phyloP scores from a whole-genome alignment of 2,113 vertebrate genomes.

The Nannobrachium achirus region DNA sequence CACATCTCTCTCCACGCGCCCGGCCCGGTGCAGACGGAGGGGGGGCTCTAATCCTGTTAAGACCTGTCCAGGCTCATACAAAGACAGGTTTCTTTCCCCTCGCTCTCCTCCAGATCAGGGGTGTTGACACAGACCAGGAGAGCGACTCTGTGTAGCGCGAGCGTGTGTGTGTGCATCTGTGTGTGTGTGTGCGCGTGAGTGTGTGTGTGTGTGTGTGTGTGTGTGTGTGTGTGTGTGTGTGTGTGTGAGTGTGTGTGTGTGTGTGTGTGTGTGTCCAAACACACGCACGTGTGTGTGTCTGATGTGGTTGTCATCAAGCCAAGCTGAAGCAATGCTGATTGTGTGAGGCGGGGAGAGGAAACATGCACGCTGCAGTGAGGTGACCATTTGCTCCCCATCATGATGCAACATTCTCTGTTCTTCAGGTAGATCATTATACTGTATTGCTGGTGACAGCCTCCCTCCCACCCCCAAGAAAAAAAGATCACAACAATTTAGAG shows the following conservation, averaged over 20 bases:
- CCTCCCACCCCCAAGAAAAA: no score
- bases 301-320: constrained; percentile 55
- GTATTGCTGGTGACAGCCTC: not conserved
- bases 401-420: not conserved
- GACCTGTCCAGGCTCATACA: constrained; percentile 70
- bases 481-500: no score
- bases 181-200: no score
- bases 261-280: no score
- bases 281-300: constrained; percentile 40
- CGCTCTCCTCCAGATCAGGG: constrained; percentile 23
- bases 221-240: constrained; percentile 7
- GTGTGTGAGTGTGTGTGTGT: not conserved
- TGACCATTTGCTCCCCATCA: constrained; percentile 15
- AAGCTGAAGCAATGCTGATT: constrained; percentile 25
- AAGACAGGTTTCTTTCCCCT: constrained; percentile 50
- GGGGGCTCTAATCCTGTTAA: constrained; percentile 68
- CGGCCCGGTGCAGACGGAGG: constrained; percentile 26
- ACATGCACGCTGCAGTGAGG: not conserved
- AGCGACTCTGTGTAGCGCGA: constrained; percentile 4
- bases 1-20: constrained; percentile 25
- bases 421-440: not conserved
- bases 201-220: no score
- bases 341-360: not conserved
- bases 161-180: no score
- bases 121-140: constrained; percentile 57